phyloP scores from a whole-genome alignment of 2,113 vertebrate genomes.

The Gambusia holbrooki region DNA sequence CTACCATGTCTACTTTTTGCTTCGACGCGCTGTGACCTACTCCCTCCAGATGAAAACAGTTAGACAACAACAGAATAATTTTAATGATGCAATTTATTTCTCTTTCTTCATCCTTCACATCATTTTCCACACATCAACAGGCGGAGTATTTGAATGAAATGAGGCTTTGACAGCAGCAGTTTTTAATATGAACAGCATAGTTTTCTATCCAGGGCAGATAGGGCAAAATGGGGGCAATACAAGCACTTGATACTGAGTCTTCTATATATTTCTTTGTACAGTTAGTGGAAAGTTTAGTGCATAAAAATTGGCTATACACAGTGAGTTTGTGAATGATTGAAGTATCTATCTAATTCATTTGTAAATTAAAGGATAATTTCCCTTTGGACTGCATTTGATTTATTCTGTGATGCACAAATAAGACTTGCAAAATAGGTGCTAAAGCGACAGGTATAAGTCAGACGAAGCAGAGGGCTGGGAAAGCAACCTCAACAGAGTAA shows the following conservation, averaged over 20 bases:
- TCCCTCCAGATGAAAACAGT: slow-evolving; percentile 44
- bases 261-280: background rate
- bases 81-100: background rate
- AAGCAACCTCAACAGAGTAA: no score
- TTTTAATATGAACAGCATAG: background rate
- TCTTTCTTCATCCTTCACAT: slow-evolving; percentile 8
- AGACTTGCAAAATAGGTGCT: no score
- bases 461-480: no score
- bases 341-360: no score
- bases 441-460: no score
- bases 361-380: no score
- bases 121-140: slow-evolving; percentile 29
- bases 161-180: background rate
- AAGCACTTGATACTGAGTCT: background rate
- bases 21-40: slow-evolving; percentile 47
- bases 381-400: no score
- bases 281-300: no score
- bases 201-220: no score
- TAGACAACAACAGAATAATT: slow-evolving; percentile 41
- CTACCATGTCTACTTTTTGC: slow-evolving; percentile 12
- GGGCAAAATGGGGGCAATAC: background rate
- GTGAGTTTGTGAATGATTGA: no score
- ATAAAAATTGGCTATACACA: no score
- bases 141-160: slow-evolving; percentile 44
- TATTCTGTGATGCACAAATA: no score